Conservation (phyloP, 2,113 vertebrate species). For the Euleptes europaea region DNA sequence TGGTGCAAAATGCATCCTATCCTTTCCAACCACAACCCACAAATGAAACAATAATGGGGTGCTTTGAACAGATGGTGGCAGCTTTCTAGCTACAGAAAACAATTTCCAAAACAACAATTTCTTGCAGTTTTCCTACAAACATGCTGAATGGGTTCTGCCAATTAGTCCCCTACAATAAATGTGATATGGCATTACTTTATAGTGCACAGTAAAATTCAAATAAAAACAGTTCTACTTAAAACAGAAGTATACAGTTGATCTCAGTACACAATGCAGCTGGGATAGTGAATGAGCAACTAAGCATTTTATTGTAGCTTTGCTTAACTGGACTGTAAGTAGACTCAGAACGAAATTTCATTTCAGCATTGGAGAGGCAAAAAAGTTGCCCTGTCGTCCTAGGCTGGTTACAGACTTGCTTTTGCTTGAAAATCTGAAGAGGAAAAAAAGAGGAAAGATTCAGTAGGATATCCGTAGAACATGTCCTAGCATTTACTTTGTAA, state of each 20-base stretch:
- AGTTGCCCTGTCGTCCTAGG: conserved; percentile 84
- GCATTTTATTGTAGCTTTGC: conserved; percentile 21
- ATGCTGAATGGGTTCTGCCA: conserved; percentile 1
- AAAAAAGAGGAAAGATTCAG: conserved; percentile 25
- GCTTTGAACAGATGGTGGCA: not conserved
- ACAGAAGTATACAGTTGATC: conserved; percentile 23
- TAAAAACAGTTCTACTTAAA: conserved; percentile 66
- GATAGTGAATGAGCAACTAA: not conserved
- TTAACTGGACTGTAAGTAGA: conserved; percentile 28
- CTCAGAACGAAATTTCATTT: conserved; percentile 71
- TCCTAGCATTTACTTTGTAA: not conserved
- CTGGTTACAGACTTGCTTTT: conserved; percentile 87
- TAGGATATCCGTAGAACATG: not conserved
- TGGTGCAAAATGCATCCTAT: not conserved
- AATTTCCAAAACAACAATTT: not conserved
- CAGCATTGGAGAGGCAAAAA: conserved; percentile 91
- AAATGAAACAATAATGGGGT: conserved; percentile 14
- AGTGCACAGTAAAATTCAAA: conserved; percentile 70
- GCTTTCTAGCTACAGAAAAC: not conserved
- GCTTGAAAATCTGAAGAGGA: conserved; percentile 86
- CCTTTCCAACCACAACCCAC: not conserved
- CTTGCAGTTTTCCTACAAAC: not conserved
- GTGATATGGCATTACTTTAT: conserved; percentile 37
- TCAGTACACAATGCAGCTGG: conserved; percentile 31
- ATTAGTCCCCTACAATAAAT: conserved; percentile 37